These are phyloP conservation scores for Dolichoris vasculosae DNA, from an alignment of 1,140 invertebrate genomes.

Conservation along the genomic window DNA sequence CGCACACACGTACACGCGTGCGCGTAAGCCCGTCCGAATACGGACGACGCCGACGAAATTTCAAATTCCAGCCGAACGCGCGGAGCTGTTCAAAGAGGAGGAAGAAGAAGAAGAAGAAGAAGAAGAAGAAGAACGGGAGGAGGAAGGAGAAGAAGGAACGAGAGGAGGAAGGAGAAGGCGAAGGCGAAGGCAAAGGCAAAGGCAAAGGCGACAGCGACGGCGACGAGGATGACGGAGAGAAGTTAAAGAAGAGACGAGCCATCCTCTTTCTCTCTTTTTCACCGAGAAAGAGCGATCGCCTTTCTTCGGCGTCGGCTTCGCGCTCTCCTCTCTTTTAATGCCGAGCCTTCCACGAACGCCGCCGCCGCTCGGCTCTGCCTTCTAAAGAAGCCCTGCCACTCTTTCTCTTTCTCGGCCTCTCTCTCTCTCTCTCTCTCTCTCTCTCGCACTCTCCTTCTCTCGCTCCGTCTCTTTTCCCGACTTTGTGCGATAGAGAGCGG, in stretches of 20 bases:
- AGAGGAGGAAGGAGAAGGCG: neutral
- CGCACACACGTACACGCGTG: neutral
- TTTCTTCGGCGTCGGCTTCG: constrained; percentile 34
- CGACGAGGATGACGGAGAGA: constrained; percentile 6
- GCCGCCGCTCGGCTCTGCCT: constrained; percentile 16
- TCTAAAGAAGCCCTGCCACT: neutral
- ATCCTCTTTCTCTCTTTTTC: constrained; percentile 9
- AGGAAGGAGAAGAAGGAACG: neutral
- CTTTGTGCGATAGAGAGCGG: constrained; percentile 17
- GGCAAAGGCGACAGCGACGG: neutral
- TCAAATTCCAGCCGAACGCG: constrained; percentile 42
- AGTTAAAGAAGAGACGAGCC: constrained; percentile 1
- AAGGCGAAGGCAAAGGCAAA: neutral
- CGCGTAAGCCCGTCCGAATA: neutral
- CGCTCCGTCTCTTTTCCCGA: too few species aligned
- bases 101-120: neutral
- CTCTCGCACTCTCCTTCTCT: neutral
- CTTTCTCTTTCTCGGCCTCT: constrained; percentile 12
- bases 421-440: neutral
- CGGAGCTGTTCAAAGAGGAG: neutral
- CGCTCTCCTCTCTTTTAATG: constrained; percentile 42
- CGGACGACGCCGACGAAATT: constrained; percentile 24
- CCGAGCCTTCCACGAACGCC: constrained; percentile 48
- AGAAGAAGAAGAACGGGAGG: neutral
- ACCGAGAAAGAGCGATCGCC: constrained; percentile 37